Conservation (phyloP, 2,797 vertebrate species). For the Parotocinclus haroldoi region DNA sequence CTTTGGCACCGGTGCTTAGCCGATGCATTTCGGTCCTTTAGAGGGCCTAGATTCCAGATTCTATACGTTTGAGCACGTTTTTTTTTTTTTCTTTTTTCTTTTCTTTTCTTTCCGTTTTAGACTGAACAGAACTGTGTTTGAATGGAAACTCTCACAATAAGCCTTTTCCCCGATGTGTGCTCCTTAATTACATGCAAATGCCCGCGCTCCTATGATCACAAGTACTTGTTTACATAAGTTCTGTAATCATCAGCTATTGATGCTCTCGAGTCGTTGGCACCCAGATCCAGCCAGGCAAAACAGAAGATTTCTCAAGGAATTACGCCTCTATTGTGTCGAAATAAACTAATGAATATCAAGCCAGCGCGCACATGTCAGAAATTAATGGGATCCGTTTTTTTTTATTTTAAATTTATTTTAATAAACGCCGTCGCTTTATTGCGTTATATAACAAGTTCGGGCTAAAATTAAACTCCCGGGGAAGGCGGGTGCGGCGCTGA, state of each 20-base stretch:
- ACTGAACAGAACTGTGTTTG: not conserved
- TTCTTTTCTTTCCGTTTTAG: no score
- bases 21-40: no score
- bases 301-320: slow-evolving; percentile 47
- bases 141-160: slow-evolving; percentile 2
- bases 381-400: slow-evolving; percentile 39
- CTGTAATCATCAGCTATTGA: slow-evolving; percentile 52
- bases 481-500: not conserved
- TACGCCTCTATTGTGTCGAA: slow-evolving; percentile 49
- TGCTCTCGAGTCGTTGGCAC: slow-evolving; percentile 44
- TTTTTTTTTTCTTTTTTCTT: no score
- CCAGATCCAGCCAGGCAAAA: slow-evolving; percentile 36
- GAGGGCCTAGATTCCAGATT: no score
- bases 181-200: slow-evolving; percentile 41
- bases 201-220: slow-evolving; percentile 31
- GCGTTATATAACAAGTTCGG: slow-evolving; percentile 25
- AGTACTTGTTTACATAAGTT: slow-evolving; percentile 53
- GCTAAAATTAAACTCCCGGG: slow-evolving; percentile 26
- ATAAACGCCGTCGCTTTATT: slow-evolving; percentile 29
- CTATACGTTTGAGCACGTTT: no score
- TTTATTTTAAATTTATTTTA: no score
- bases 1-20: no score
- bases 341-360: slow-evolving; percentile 46
- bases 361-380: slow-evolving; percentile 34
- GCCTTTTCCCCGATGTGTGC: slow-evolving; percentile 2